phyloP scores from a whole-genome alignment of 2,797 vertebrate genomes.

The Diceros bicornis region DNA sequence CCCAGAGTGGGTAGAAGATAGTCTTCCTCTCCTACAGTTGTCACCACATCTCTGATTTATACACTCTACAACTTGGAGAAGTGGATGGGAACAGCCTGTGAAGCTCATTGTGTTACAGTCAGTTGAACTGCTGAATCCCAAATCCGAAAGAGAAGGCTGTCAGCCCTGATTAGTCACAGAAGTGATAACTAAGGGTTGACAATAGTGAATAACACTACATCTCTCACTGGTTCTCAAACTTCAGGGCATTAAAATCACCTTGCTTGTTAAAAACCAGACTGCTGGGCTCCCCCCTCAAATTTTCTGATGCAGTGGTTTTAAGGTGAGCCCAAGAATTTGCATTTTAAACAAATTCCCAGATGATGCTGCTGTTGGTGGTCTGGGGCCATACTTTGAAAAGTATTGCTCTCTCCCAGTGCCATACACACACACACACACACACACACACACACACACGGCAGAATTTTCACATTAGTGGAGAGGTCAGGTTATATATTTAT shows the following conservation, averaged over 20 bases:
- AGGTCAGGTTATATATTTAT: not conserved
- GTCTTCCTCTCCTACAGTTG: too few relatives aligned
- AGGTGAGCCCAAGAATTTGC: not conserved
- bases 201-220: not conserved
- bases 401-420: not conserved
- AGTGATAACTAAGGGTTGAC: not conserved
- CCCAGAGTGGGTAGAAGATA: too few relatives aligned
- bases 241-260: not conserved
- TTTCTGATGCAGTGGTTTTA: not conserved
- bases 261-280: not conserved
- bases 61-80: not conserved
- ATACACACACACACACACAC: not conserved
- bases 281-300: too few relatives aligned
- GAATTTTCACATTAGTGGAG: not conserved
- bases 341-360: not conserved
- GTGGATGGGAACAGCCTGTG: not conserved
- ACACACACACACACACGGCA: not conserved
- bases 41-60: not conserved
- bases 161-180: not conserved
- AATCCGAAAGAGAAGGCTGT: not conserved
- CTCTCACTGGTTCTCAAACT: not conserved
- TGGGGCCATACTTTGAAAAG: not conserved
- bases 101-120: not conserved
- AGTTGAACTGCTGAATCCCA: not conserved
- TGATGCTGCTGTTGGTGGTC: not conserved